phyloP scores from a whole-genome alignment of 2,113 vertebrate genomes.

The Leptosomus discolor region DNA sequence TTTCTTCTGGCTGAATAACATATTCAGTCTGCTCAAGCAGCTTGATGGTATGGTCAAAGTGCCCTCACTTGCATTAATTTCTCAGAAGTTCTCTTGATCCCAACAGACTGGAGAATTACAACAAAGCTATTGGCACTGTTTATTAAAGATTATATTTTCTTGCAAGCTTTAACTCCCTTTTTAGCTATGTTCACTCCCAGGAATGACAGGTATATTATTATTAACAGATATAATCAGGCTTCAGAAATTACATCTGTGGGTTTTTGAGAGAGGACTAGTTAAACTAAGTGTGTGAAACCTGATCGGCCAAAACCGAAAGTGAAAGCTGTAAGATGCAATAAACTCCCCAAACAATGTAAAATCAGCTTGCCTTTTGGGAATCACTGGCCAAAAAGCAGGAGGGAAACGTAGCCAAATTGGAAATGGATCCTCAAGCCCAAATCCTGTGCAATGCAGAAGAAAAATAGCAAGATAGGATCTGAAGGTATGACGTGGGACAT shows the following conservation, averaged over 20 bases:
- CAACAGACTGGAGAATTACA: not conserved
- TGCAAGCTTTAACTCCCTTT: not conserved
- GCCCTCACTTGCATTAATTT: not conserved
- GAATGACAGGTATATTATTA: not conserved
- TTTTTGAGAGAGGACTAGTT: not conserved
- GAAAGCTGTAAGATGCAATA: not conserved
- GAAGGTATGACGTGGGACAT: not conserved
- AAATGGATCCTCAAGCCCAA: not conserved
- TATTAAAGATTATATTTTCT: not conserved
- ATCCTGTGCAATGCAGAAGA: not conserved
- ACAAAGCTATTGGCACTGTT: not conserved
- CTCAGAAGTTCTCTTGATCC: not conserved
- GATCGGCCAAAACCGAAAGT: not conserved
- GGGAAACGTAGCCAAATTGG: fast-evolving
- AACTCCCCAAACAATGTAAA: not conserved
- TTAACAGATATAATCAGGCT: not conserved
- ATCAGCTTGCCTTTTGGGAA: not conserved
- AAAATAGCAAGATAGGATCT: not conserved
- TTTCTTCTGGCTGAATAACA: not conserved
- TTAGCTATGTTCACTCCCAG: not conserved
- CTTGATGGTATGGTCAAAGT: not conserved
- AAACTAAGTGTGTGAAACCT: not conserved
- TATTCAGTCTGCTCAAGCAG: not conserved
- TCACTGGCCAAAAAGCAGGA: not conserved
- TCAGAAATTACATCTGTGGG: not conserved